Evolutionary conservation across 2,797 vertebrate genomes (phyloP), one percentile per base, ranked within the genome.

Genomic region (Sebastiscus albofasciatus): DNA sequence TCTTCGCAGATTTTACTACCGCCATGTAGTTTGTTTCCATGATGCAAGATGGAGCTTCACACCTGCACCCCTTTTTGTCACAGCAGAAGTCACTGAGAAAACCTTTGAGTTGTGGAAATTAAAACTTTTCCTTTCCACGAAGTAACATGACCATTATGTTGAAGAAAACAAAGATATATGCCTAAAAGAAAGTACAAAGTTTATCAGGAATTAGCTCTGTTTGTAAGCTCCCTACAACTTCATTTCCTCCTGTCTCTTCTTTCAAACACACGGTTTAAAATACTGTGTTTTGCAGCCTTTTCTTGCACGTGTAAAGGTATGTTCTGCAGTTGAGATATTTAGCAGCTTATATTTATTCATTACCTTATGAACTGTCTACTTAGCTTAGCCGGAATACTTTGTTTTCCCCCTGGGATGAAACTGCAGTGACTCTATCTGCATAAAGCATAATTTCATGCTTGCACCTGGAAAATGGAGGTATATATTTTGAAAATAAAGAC

Each of bases 271-370:
- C 20, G 6, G 7, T 72, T 55, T 69, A 26, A 58, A 66, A 75
- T n/a, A 69, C 77, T 64, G n/a, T 65, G 56, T 75, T 77, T 62
- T 77, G 46, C 61, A 75, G 58, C 54, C 18, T 77, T 77, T 80
- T 74, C 24, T 61, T 75, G 61, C 70, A 73, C 22, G 31, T 72
- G 69, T 49, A 66, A 75, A 81, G 56, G 69, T 74, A n/a, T 16
- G 56, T 59, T 65, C 34, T 56, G 39, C 61, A 49, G 31, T 22
- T 79, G 52, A 83, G 75, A 83, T 79, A 78, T 77, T 71, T 56
- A 81, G 34, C 49, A 79, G 69, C 60, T 80, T 90, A 74, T 82
- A 84, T 84, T 87, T 89, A 85, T 83, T 82, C 67, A 76, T 73
- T 82, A 56, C 71, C 80, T 85, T 67, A 64, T 70, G 75, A 88